Percentiles rank a stretch among this genome's conserved stretches.
Evolutionary conservation across 2,113 vertebrate species (phyloP).

Genomic region (Ramphastos sulfuratus): DNA sequence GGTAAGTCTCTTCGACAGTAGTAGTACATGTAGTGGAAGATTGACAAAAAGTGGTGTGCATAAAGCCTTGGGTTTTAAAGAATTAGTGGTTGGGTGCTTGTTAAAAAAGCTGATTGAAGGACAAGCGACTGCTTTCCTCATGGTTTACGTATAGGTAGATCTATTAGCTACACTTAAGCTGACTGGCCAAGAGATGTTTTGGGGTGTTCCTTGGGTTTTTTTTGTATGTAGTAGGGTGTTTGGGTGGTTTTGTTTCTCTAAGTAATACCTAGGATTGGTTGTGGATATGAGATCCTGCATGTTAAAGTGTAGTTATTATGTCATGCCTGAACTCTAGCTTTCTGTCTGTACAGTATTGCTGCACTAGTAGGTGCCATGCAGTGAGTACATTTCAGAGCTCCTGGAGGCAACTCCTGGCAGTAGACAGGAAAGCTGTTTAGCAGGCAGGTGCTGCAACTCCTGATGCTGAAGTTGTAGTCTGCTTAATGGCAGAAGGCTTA

Average conservation of each 20-base stretch:
- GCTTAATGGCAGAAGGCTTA: no score
- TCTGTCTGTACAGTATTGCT: fast-evolving
- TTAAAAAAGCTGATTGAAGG: background rate
- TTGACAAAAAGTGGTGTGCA: fast-evolving
- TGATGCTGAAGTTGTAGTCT: background rate
- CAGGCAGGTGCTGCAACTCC: fast-evolving
- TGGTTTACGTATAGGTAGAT: fast-evolving
- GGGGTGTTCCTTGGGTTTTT: background rate
- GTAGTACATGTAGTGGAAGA: background rate
- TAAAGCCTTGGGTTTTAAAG: fast-evolving
- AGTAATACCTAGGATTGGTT: fast-evolving
- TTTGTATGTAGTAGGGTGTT: fast-evolving
- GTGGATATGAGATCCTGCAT: background rate
- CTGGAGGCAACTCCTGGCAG: fast-evolving
- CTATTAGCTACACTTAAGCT: background rate
- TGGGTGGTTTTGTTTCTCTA: background rate
- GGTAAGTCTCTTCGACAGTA: no score
- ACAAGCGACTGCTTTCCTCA: fast-evolving
- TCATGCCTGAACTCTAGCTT: fast-evolving
- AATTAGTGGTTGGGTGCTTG: background rate
- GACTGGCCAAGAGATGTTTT: background rate
- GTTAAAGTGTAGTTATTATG: fast-evolving
- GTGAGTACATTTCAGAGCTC: fast-evolving
- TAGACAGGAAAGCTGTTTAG: no score
- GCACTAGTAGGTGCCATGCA: background rate